Percentiles rank a stretch among this genome's conserved stretches.
These are phyloP conservation scores for Xestoiulus laeticollis DNA, from an alignment of 2,888 invertebrate genomes.

Conservation along the genomic window DNA sequence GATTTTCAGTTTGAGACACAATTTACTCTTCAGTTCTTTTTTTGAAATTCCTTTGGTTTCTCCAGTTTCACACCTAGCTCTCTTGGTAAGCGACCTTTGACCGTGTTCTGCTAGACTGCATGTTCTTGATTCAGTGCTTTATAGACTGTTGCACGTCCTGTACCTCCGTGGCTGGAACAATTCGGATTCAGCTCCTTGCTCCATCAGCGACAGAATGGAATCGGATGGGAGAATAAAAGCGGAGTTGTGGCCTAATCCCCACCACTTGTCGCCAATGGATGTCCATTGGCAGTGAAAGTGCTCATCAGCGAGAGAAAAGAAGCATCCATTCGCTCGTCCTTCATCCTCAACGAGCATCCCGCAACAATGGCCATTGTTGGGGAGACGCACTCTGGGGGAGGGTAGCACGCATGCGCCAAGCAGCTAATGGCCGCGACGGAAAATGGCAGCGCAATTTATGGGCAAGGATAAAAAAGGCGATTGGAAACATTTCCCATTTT, in stretches of 20 bases:
- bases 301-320: not conserved
- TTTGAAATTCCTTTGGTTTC: too few relatives aligned
- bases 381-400: not conserved
- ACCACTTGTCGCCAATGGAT: not conserved
- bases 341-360: not conserved
- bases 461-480: constrained; percentile 20
- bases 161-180: too few relatives aligned
- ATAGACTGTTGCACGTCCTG: too few relatives aligned
- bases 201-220: not conserved
- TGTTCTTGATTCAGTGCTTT: too few relatives aligned
- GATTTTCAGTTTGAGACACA: too few relatives aligned
- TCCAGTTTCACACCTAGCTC: too few relatives aligned
- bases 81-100: too few relatives aligned
- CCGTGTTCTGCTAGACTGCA: too few relatives aligned
- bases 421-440: constrained; percentile 26
- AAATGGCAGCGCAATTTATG: constrained; percentile 20
- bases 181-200: too few relatives aligned
- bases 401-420: not conserved
- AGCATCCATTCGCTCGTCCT: constrained; percentile 1
- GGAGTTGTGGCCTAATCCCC: not conserved
- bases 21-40: too few relatives aligned
- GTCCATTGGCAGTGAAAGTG: not conserved
- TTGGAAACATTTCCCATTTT: constrained; percentile 26
- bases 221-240: not conserved
- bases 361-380: constrained; percentile 2